Evolutionary conservation across 2,888 invertebrate species (phyloP), one percentile per base, ranked within the genome.

Genomic region (Automeris io): DNA sequence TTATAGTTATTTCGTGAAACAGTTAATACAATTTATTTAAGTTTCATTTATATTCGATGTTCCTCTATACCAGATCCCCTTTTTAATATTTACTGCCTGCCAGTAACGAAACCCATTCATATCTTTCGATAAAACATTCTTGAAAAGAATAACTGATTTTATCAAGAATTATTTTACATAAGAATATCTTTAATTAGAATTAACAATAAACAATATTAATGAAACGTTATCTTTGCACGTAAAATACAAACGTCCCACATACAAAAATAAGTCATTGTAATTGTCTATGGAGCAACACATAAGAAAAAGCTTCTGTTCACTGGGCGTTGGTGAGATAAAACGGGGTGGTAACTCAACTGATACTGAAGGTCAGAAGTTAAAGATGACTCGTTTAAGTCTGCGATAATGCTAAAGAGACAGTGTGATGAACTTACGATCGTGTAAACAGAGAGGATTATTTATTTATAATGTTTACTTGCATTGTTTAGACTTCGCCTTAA

Each of bases 341-440:
- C 67, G 55, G 70, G 76, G 75, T 81, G 77, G 79, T 67, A 77
- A 81, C 79, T 57, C 67, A 66, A 45, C 58, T 57, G 46, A 81
- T 81, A 81, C 48, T 37, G 48, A 50, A 52, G 81, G 71, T 61
- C 76, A 82, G 72, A 72, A 64, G 81, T 71, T 72, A 74, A 73
- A 81, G 79, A 79, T 73, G 76, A 64, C 62, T 59, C 64, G 64
- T 68, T 67, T 61, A 56, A 55, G 45, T 52, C 38, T 53, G 52
- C 50, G 80, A 81, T 79, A 80, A 55, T 48, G 52, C 42, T 63
- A 66, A 64, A 54, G 61, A 59, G 66, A 69, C 70, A 71, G 80
- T 73, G 61, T 82, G 80, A 72, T 76, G 80, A 80, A 80, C 80
- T 70, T 77, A 52, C 46, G 44, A 36, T 51, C 49, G 49, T 58